Evolutionary conservation across 2,797 vertebrate genomes (phyloP).

Genomic region (Odontamblyopus rebecca): DNA sequence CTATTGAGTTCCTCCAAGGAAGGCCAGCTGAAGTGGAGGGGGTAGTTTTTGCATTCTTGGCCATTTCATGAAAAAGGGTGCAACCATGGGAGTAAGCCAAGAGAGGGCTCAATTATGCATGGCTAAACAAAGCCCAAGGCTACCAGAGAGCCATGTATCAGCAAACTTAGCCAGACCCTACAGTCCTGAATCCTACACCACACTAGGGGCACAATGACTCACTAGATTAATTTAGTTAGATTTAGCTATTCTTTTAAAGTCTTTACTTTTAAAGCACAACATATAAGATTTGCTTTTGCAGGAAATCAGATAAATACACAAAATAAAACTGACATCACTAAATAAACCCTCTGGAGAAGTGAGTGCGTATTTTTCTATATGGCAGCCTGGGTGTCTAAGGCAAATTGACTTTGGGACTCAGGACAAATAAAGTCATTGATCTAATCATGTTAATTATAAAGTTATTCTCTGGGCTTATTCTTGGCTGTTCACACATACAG

Average conservation of each 20-base stretch:
- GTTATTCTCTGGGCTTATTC: constrained; percentile 39
- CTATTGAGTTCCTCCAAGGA: constrained; percentile 76
- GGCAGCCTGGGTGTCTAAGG: not conserved
- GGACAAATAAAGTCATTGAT: not conserved
- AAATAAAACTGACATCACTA: not conserved
- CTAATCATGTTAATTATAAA: constrained; percentile 2
- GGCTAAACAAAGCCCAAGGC: constrained; percentile 80
- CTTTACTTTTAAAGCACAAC: constrained; percentile 12
- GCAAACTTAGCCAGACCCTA: constrained; percentile 58
- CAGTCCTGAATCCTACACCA: constrained; percentile 42
- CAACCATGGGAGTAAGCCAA: constrained; percentile 81
- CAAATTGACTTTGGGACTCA: not conserved
- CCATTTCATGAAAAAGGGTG: constrained; percentile 81
- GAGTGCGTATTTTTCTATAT: not conserved
- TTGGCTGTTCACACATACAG: constrained; percentile 23
- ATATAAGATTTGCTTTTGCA: constrained; percentile 68
- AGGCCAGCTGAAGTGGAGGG: constrained; percentile 73
- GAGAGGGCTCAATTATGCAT: constrained; percentile 82
- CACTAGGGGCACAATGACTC: constrained; percentile 1
- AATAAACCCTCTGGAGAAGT: not conserved
- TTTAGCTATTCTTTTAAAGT: not conserved
- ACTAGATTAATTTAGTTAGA: not conserved
- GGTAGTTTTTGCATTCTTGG: constrained; percentile 81
- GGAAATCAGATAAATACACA: not conserved
- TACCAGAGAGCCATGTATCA: constrained; percentile 71